Conservation (phyloP, 2,797 vertebrate species). For the Danio albolineatus region DNA sequence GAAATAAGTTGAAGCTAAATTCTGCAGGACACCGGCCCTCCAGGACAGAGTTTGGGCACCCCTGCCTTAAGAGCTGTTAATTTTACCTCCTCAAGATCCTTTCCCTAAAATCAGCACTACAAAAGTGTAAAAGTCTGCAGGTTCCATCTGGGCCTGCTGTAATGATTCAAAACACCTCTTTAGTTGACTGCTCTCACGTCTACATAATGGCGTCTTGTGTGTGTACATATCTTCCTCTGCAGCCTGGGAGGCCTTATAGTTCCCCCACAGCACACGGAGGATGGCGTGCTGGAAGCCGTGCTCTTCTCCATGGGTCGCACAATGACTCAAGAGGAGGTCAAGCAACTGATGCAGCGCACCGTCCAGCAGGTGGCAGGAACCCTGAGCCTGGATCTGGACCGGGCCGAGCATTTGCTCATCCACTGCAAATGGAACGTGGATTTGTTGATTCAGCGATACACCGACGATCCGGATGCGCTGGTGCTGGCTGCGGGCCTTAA, state of each 20-base stretch:
- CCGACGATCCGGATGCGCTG: constrained; percentile 84
- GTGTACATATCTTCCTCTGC: constrained; percentile 57
- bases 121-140: neutral
- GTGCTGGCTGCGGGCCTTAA: constrained; percentile 86
- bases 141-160: neutral
- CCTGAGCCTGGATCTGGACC: constrained; percentile 84
- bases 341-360: constrained; percentile 87
- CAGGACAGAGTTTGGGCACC: too few species aligned
- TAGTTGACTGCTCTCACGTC: neutral
- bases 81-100: neutral
- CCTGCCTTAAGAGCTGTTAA: neutral
- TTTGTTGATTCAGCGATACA: constrained; percentile 87
- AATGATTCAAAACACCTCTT: neutral
- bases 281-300: constrained; percentile 85
- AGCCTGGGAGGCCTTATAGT: constrained; percentile 64
- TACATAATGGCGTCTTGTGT: constrained; percentile 9
- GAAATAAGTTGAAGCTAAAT: too few species aligned
- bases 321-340: constrained; percentile 90
- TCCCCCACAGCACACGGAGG: constrained; percentile 71
- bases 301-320: constrained; percentile 91
- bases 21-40: too few species aligned
- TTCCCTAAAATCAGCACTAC: neutral
- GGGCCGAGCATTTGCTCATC: constrained; percentile 88
- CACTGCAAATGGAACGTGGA: constrained; percentile 94
- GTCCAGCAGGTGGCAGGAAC: constrained; percentile 90